Percentiles rank a stretch among this genome's conserved stretches.
Evolutionary conservation across 2,797 vertebrate species (phyloP).

Genomic region (Rhinichthys osculus): DNA sequence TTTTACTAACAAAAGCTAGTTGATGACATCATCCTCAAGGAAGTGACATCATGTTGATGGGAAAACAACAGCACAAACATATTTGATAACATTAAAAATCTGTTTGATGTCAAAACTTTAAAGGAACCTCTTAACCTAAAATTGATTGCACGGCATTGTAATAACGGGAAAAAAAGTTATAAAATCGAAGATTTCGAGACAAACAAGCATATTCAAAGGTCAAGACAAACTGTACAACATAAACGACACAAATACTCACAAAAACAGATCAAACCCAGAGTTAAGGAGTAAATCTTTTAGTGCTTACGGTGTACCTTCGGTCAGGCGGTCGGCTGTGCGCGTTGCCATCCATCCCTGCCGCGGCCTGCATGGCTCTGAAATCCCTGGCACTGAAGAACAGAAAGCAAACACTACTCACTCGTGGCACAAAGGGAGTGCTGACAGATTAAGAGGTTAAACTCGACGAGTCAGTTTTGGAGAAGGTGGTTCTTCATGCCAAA

Average conservation of each 20-base stretch:
- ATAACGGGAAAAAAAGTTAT: not conserved
- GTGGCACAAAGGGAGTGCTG: constrained; percentile 4
- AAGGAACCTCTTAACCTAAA: not conserved
- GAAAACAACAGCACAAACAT: not conserved
- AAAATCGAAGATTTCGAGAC: not conserved
- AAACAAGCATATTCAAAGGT: not conserved
- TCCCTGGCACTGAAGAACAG: constrained; percentile 69
- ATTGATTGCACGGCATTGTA: not conserved
- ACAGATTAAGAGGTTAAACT: constrained; percentile 53
- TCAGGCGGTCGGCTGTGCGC: constrained; percentile 69
- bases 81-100: not conserved
- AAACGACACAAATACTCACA: not conserved
- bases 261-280: constrained; percentile 1
- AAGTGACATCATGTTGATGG: not conserved
- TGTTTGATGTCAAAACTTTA: not conserved
- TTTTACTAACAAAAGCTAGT: not conserved
- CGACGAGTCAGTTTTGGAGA: constrained; percentile 31
- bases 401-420: constrained; percentile 61
- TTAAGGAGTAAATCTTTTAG: not conserved
- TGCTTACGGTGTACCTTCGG: constrained; percentile 72
- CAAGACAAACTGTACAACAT: not conserved
- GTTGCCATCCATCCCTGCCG: constrained; percentile 75
- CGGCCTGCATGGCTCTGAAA: constrained; percentile 69
- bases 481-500: constrained; percentile 63
- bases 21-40: not conserved